These are phyloP conservation scores for Cantharis nigra DNA, from an alignment of 2,888 invertebrate genomes.

Conservation along the genomic window DNA sequence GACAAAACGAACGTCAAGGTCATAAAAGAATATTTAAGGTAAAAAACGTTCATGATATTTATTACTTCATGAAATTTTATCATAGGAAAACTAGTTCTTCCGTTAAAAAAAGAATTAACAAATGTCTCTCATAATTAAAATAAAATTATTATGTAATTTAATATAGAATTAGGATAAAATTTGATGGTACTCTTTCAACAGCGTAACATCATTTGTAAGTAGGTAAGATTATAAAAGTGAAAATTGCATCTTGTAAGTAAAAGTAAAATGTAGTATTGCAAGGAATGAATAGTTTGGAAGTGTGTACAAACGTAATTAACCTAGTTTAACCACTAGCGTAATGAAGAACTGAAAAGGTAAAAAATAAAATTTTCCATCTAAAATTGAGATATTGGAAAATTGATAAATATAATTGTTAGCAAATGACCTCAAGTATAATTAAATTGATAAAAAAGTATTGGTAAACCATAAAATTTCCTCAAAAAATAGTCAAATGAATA, in stretches of 20 bases:
- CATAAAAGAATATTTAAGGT: too few species aligned
- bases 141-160: neutral
- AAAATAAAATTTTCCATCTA: neutral
- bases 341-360: neutral
- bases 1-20: too few species aligned
- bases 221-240: constrained; percentile 17
- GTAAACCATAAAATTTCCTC: neutral
- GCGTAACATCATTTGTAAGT: neutral
- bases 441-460: neutral
- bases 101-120: neutral
- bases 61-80: neutral
- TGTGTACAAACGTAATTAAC: constrained; percentile 15
- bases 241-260: constrained; percentile 24
- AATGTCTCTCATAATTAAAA: neutral
- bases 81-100: neutral
- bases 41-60: neutral
- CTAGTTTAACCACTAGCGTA: neutral
- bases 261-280: constrained; percentile 25
- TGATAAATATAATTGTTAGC: neutral
- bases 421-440: too few species aligned
- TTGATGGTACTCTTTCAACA: neutral
- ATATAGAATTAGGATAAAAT: neutral
- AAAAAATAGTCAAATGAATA: neutral
- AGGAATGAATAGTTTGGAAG: neutral
- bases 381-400: neutral